Evolutionary conservation across 2,888 invertebrate species (phyloP), one percentile per base, ranked within the genome.

Genomic region (Thalpophila matura): DNA sequence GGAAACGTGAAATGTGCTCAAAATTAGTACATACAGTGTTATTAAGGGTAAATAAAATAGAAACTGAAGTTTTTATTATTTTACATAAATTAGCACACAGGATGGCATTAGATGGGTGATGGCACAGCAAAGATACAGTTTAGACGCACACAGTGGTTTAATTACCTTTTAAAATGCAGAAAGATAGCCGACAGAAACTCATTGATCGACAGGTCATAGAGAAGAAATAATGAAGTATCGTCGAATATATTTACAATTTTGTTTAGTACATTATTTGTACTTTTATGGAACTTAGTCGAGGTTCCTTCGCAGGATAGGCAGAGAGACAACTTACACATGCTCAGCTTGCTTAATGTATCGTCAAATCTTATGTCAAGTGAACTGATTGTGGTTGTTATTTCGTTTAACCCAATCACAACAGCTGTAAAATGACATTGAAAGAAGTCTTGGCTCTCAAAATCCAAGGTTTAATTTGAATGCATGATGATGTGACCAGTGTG

Each of bases 1-100:
- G 57, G 33, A 57, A 62, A 57, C 18, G n/a, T 67, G 31, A 62
- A 54, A 54, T 27, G 71, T 69, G 75, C 75, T 57, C 10, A 40
- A 42, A 62, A 24, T 56, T 54, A 57, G 40, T 40, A 45, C 14
- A 40, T 40, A 45, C 14, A 40, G 60, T 51, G 61, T 50, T 37
- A 14, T 35, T 35, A 45, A 12, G 35, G 59, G 10, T 18, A 37
- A 29, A n/a, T n/a, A n/a, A n/a, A n/a, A n/a, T n/a, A n/a, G n/a
- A n/a, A n/a, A 20, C 24, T 61, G 29, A 24, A 27, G 3, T 29
- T n/a, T 12, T 5, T 31, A 64, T 38, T 5, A 18, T 9, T 27
- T 5, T 10, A 35, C 29, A 37, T 60, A 37, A 4, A 53, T 46
- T 37, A 74, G 40, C 65, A 65, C 38, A 54, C 18, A 75, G 60